These are phyloP conservation scores for Dufourea novaeangliae DNA, from an alignment of 1,140 invertebrate species.

Conservation along the genomic window DNA sequence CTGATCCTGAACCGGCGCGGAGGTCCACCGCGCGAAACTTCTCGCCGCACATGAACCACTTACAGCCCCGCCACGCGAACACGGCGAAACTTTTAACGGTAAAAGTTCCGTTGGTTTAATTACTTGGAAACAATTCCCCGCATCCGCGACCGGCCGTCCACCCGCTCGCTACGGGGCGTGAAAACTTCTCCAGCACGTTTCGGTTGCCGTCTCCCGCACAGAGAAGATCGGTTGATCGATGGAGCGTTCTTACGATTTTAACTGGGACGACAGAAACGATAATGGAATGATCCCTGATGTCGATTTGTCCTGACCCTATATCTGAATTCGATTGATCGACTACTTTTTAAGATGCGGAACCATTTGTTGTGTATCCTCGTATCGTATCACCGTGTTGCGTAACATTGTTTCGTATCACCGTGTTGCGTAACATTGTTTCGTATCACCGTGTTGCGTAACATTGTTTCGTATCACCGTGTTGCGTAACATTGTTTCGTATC, in stretches of 20 bases:
- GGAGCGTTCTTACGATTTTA: conserved; percentile 3
- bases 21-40: conserved; percentile 60
- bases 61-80: conserved; percentile 33
- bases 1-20: conserved; percentile 58
- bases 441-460: too few species aligned
- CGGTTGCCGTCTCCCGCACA: not conserved
- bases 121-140: conserved; percentile 80
- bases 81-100: conserved; percentile 77
- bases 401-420: too few species aligned
- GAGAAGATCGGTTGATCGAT: conserved; percentile 32
- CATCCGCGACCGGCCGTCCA: conserved; percentile 12
- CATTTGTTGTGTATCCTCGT: too few species aligned
- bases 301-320: too few species aligned
- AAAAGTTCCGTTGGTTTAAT: conserved; percentile 80
- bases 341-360: too few species aligned
- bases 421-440: too few species aligned
- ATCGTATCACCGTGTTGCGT: too few species aligned
- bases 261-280: too few species aligned
- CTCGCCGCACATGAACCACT: conserved; percentile 67
- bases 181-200: conserved; percentile 24
- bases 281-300: too few species aligned
- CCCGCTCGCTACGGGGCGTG: not conserved
- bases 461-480: too few species aligned
- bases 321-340: too few species aligned
- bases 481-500: too few species aligned